Conservation (phyloP, 2,113 vertebrate genomes). For the Echinops telfairi region DNA sequence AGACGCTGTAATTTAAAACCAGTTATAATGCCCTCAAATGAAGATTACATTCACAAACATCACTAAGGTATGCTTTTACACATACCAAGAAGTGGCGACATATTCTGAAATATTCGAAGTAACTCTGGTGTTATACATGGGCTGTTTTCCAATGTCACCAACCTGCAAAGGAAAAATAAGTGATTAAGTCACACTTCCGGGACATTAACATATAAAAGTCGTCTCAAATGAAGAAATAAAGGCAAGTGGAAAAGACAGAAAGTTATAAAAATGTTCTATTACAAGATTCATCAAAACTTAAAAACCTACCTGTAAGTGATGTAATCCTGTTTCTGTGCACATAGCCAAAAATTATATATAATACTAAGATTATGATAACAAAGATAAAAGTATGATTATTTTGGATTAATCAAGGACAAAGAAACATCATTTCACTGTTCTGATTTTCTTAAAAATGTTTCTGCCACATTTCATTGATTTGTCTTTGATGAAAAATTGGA, state of each 20-base stretch:
- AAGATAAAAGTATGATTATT: background rate
- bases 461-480: background rate
- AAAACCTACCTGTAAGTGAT: background rate
- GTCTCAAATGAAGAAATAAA: background rate
- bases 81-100: conserved; percentile 97
- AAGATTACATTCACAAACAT: background rate
- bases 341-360: background rate
- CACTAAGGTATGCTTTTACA: conserved; percentile 15
- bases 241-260: background rate
- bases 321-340: background rate
- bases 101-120: conserved; percentile 97
- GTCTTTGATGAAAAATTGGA: background rate
- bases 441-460: conserved; percentile 4
- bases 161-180: conserved; percentile 87
- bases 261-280: conserved; percentile 23
- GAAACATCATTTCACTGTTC: conserved; percentile 20
- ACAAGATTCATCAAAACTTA: conserved; percentile 22
- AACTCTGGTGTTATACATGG: conserved; percentile 94
- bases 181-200: conserved; percentile 13
- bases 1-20: conserved; percentile 47
- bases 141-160: conserved; percentile 97
- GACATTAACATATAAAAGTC: background rate
- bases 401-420: background rate
- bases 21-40: background rate
- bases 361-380: conserved; percentile 1